Conservation (phyloP, 2,113 vertebrate genomes). For the Varanus salvator region DNA sequence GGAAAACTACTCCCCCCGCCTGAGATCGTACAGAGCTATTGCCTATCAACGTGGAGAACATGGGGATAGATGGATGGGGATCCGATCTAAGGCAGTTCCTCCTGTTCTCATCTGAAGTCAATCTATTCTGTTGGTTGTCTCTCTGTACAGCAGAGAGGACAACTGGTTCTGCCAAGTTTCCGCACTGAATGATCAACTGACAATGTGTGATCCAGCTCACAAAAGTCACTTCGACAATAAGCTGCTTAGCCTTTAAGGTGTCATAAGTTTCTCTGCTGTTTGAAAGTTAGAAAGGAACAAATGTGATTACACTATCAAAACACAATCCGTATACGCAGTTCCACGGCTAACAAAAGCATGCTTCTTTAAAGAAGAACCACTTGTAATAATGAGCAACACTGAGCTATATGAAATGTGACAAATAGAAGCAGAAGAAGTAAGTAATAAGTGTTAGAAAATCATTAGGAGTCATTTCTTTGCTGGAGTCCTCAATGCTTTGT, state of each 20-base stretch:
- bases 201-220: neutral
- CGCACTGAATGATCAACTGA: neutral
- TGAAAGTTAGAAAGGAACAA: neutral
- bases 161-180: neutral
- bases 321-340: neutral
- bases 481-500: fast-evolving
- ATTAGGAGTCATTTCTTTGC: neutral
- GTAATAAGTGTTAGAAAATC: fast-evolving
- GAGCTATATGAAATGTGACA: fast-evolving
- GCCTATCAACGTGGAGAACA: no score
- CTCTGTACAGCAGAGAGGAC: neutral
- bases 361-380: neutral
- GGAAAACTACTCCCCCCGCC: no score
- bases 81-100: no score
- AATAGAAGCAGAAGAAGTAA: neutral
- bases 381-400: fast-evolving
- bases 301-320: fast-evolving
- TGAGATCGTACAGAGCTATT: no score
- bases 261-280: neutral
- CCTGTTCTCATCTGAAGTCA: no score
- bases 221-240: neutral
- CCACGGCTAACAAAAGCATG: fast-evolving
- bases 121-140: no score
- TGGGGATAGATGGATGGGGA: no score
- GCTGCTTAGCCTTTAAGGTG: no score